Percentiles rank a stretch among this genome's conserved stretches.
Conservation (phyloP, 2,797 vertebrate genomes). For the Bradypodion pumilum region DNA sequence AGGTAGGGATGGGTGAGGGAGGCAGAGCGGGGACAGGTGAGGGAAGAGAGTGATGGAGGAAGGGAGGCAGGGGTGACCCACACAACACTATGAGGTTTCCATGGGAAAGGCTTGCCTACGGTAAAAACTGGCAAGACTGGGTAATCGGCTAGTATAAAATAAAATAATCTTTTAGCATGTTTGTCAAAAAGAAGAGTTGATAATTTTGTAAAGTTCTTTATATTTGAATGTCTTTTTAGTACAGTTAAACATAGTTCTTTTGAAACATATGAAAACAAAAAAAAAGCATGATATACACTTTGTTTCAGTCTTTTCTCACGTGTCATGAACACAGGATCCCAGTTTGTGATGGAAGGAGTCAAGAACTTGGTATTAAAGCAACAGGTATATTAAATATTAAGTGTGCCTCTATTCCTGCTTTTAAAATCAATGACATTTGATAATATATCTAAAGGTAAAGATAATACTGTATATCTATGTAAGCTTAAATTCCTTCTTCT, state of each 20-base stretch:
- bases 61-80: no score
- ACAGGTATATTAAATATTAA: conserved; percentile 83
- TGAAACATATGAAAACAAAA: neutral
- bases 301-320: conserved; percentile 89
- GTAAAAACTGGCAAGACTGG: no score
- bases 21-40: no score
- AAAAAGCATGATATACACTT: neutral
- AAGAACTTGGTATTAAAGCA: conserved; percentile 98
- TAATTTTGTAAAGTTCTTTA: neutral
- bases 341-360: conserved; percentile 99
- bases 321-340: conserved; percentile 97
- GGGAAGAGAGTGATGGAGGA: no score
- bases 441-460: no score
- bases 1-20: no score
- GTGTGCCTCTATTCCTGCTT: neutral
- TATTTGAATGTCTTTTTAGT: neutral
- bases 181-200: neutral
- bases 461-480: no score
- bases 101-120: no score
- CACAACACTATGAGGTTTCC: no score
- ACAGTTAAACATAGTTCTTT: neutral
- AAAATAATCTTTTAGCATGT: neutral
- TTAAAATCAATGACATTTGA: neutral
- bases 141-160: no score
- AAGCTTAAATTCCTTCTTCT: neutral